These are phyloP conservation scores for Antennarius striatus DNA, from an alignment of 2,113 vertebrate genomes.

Conservation along the genomic window DNA sequence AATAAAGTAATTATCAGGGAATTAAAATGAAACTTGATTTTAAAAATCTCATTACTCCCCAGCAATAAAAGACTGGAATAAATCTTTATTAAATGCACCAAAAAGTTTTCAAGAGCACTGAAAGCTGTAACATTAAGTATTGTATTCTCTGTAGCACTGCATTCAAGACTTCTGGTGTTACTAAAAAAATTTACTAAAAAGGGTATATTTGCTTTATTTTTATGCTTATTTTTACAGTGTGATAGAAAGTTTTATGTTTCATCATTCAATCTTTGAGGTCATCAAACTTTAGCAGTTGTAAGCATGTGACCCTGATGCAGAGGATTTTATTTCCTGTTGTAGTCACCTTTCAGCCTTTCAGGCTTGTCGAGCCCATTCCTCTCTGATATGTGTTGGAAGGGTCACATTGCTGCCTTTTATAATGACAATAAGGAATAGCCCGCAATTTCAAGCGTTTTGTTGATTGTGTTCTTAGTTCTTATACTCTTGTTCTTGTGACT, in stretches of 20 bases:
- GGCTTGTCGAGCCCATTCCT: conserved; percentile 60
- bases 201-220: conserved; percentile 1
- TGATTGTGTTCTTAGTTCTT: not conserved
- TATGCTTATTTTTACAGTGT: too few species aligned
- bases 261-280: too few species aligned
- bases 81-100: not conserved
- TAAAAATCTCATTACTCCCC: not conserved
- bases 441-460: not conserved
- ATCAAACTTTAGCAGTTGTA: too few species aligned
- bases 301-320: too few species aligned
- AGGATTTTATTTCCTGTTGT: conserved; percentile 11
- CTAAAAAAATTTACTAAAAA: not conserved
- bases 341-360: conserved; percentile 18
- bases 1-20: conserved; percentile 5
- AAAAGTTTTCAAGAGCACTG: conserved; percentile 1
- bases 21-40: not conserved
- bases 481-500: too few species aligned
- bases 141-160: too few species aligned
- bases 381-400: conserved; percentile 42
- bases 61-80: not conserved
- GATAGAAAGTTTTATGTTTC: too few species aligned
- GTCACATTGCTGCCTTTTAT: conserved; percentile 44
- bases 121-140: not conserved
- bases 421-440: conserved; percentile 3
- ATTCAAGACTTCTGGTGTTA: not conserved